Conservation (phyloP, 1,140 invertebrate species). For the Campoletis sonorensis region DNA sequence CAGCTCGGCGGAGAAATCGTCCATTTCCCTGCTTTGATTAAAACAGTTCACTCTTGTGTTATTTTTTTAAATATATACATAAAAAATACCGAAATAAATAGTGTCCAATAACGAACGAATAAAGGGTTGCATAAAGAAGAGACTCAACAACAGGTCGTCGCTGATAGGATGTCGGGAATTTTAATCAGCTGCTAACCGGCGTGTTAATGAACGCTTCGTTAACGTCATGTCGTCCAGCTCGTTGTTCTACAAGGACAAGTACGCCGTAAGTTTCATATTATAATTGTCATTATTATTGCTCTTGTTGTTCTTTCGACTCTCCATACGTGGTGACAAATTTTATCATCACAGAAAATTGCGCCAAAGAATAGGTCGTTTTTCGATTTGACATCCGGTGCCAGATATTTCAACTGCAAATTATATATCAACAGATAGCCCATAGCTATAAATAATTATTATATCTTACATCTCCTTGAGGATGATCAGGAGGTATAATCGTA, state of each 20-base stretch:
- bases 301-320: background rate
- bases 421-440: no score
- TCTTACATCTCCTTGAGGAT: no score
- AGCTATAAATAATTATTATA: no score
- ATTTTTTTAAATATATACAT: no score
- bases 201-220: constrained; percentile 52
- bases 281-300: constrained; percentile 1
- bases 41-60: background rate
- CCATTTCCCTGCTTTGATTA: background rate
- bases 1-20: background rate
- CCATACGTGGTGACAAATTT: no score
- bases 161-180: constrained; percentile 9
- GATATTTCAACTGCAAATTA: no score
- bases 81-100: background rate
- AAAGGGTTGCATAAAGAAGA: background rate
- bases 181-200: constrained; percentile 45
- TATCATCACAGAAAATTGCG: no score
- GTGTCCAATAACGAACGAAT: constrained; percentile 5
- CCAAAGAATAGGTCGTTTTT: no score
- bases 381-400: no score
- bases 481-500: no score
- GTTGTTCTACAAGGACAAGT: constrained; percentile 75
- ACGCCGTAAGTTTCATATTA: constrained; percentile 65
- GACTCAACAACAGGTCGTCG: background rate
- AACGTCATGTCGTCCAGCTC: constrained; percentile 73